phyloP scores from a whole-genome alignment of 1,140 invertebrate species.

The Asbolus verrucosus region DNA sequence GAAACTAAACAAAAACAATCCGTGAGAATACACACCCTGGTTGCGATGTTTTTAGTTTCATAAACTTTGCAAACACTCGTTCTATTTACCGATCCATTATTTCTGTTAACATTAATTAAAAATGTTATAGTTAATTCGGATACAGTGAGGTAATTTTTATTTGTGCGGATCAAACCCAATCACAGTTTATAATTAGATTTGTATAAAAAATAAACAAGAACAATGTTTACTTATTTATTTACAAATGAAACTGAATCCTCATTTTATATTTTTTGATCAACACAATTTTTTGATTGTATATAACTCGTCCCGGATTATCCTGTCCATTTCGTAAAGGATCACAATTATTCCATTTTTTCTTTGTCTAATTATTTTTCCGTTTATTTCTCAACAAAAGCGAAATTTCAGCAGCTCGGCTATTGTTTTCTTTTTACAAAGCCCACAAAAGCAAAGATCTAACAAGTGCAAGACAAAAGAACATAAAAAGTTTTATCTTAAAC shows the following conservation, averaged over 20 bases:
- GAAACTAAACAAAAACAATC: too few species aligned
- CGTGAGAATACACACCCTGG: too few species aligned
- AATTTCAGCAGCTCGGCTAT: slow-evolving; percentile 12
- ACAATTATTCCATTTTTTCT: slow-evolving; percentile 11
- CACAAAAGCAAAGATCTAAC: slow-evolving; percentile 24
- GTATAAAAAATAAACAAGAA: slow-evolving; percentile 22
- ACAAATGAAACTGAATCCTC: not conserved
- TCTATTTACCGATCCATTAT: not conserved
- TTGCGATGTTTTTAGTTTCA: not conserved
- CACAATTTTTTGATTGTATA: too few species aligned
- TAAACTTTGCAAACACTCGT: not conserved
- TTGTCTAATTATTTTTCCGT: slow-evolving; percentile 15
- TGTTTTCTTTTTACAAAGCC: slow-evolving; percentile 29
- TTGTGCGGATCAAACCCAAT: slow-evolving; percentile 21
- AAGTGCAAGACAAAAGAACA: slow-evolving; percentile 25
- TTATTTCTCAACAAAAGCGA: slow-evolving; percentile 21
- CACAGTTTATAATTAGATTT: slow-evolving; percentile 30
- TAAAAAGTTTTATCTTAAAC: slow-evolving; percentile 28
- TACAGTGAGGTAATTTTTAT: slow-evolving; percentile 9
- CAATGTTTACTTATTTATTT: not conserved
- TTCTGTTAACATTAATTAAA: slow-evolving; percentile 40
- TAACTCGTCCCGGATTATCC: not conserved
- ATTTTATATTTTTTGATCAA: too few species aligned
- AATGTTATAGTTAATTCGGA: slow-evolving; percentile 16
- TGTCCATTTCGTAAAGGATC: slow-evolving; percentile 15